Base-by-base conservation (phyloP, 2,113 vertebrate species). In the Hemichromis elongatus region DNA sequence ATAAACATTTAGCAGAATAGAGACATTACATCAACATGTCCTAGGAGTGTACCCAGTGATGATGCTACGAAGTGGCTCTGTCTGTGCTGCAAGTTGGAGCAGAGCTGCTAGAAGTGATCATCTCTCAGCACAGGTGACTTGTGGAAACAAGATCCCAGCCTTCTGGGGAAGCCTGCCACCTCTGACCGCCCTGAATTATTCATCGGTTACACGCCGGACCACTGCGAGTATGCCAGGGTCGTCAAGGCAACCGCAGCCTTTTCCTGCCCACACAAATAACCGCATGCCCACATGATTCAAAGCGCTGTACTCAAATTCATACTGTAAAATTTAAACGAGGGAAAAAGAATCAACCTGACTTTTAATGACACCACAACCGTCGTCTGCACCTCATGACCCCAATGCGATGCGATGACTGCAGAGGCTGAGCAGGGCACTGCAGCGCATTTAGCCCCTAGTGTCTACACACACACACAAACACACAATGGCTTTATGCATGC, bases 121-220 rank as follows among this genome's bases (percentile, higher is more conserved):
- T 40, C 78, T 66, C 33, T 77, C 19, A 6, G 42, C 28, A 45
- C 93, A 90, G 85, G 90, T 92, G 89, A 89, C 68, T 68, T 3
- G 30, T 84, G 68, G 85, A 79, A 94, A 92, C 88, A 66, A 55
- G 88, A 92, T 90, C 82, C 88, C 47, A 9, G 78, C 86, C 90
- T 86, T 80, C 33, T 30, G 82, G 84, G 84, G 83, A 81, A 75
- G 53, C 90, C 85, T 79, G 90, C 87, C 82, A 35, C 86, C 84
- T 88, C 88, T 88, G 84, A 90, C 90, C 77, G 4, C 75, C 80
- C 88, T 96, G 88, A 95, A 96, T 96, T 90, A 96, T 96, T 95
- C 93, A 96, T 88, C 50, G 14, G 50, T 79, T 86, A 89, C 89
- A 88, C 79, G 12, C 77, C 19, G 59, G 90, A 92, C 88, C 90